These are phyloP conservation scores for Stenoptilia bipunctidactyla DNA, from an alignment of 2,888 invertebrate genomes.

Conservation along the genomic window DNA sequence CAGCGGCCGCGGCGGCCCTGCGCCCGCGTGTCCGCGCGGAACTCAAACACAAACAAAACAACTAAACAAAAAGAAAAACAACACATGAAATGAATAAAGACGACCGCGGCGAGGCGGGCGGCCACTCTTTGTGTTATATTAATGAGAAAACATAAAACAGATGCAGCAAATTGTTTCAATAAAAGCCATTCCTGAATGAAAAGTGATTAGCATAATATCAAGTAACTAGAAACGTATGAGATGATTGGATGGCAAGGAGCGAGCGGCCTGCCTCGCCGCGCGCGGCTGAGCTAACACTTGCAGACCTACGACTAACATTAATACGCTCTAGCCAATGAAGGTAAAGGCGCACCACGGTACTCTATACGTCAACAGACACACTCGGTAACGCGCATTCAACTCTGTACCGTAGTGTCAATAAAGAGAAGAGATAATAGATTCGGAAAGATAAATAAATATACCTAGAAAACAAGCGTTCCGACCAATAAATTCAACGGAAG, in stretches of 20 bases:
- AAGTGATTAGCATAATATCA: conserved; percentile 60
- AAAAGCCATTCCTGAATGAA: conserved; percentile 68
- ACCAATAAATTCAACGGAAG: conserved; percentile 61
- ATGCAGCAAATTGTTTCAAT: conserved; percentile 60
- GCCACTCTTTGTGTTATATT: conserved; percentile 27
- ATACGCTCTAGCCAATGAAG: conserved; percentile 65
- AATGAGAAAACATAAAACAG: conserved; percentile 42
- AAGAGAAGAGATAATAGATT: conserved; percentile 62
- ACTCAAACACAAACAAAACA: conserved; percentile 39
- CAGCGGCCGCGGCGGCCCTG: conserved; percentile 11
- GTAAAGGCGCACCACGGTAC: conserved; percentile 61
- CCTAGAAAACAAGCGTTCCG: conserved; percentile 70
- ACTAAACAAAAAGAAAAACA: conserved; percentile 51
- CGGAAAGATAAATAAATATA: conserved; percentile 68
- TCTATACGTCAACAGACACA: conserved; percentile 60
- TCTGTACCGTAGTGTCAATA: conserved; percentile 59
- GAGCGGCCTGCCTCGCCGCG: conserved; percentile 43
- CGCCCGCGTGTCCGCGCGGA: conserved; percentile 12
- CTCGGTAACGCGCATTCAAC: conserved; percentile 64
- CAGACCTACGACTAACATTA: conserved; percentile 61
- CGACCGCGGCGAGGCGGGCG: conserved; percentile 26
- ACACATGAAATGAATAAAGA: conserved; percentile 41
- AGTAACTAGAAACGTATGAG: conserved; percentile 47
- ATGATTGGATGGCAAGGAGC: conserved; percentile 56
- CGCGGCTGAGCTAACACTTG: conserved; percentile 63